These are phyloP conservation scores for Hepsetus odoe DNA, from an alignment of 2,113 vertebrate species.

Conservation along the genomic window DNA sequence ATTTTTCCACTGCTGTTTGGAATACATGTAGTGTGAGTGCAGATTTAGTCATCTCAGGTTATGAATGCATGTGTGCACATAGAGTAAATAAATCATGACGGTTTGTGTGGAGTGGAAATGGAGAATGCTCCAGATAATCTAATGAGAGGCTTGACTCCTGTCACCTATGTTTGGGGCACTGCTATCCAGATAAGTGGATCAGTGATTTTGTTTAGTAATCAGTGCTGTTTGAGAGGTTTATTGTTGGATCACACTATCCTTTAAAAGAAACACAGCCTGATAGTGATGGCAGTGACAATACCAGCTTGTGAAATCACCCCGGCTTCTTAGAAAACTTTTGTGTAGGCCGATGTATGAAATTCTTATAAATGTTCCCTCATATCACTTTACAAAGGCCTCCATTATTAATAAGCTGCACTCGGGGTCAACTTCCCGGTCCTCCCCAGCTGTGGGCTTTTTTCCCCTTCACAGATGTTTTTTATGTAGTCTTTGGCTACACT, in stretches of 20 bases:
- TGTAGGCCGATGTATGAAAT: no score
- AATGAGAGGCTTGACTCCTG: slow-evolving; percentile 35
- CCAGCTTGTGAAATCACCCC: not conserved
- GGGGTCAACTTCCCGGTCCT: not conserved
- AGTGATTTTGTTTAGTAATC: slow-evolving; percentile 39
- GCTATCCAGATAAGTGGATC: slow-evolving; percentile 39
- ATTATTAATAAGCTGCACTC: slow-evolving; percentile 34
- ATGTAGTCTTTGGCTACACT: no score
- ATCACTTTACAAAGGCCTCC: not conserved
- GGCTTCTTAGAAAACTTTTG: not conserved
- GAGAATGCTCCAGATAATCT: slow-evolving; percentile 61
- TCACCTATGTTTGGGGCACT: slow-evolving; percentile 28
- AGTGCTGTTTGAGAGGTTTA: slow-evolving; percentile 32
- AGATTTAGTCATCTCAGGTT: not conserved
- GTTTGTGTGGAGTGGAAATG: slow-evolving; percentile 22
- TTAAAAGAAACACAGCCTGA: slow-evolving; percentile 8
- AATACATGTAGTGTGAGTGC: not conserved
- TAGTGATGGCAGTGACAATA: no score
- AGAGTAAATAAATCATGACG: slow-evolving; percentile 2
- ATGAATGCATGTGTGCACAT: not conserved
- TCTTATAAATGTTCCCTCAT: slow-evolving; percentile 16
- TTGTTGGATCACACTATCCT: not conserved
- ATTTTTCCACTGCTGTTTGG: not conserved
- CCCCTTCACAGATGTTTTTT: no score
- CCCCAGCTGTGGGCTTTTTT: not conserved